phyloP scores from a whole-genome alignment of 2,888 invertebrate species.

The Archips crataeganus region DNA sequence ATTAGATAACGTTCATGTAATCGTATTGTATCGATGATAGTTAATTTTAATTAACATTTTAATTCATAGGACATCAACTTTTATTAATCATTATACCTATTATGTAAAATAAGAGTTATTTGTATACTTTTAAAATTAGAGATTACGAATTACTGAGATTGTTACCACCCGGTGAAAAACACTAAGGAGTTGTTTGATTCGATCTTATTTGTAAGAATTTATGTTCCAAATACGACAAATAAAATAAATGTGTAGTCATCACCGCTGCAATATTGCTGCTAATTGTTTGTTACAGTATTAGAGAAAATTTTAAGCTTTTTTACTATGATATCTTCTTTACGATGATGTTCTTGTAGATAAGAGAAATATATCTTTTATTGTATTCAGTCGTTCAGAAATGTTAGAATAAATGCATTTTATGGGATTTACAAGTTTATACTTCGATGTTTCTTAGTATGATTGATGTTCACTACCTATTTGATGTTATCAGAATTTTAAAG shows the following conservation, averaged over 20 bases:
- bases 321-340: conserved; percentile 66
- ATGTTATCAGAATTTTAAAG: conserved; percentile 69
- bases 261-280: conserved; percentile 54
- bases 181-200: conserved; percentile 64
- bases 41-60: conserved; percentile 65
- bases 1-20: conserved; percentile 59
- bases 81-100: conserved; percentile 72
- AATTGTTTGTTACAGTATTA: conserved; percentile 72
- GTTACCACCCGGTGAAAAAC: conserved; percentile 81
- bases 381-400: conserved; percentile 61
- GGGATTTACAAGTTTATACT: conserved; percentile 67
- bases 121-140: conserved; percentile 76
- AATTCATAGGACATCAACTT: conserved; percentile 74
- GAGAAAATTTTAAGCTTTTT: conserved; percentile 72
- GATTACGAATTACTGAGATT: conserved; percentile 81
- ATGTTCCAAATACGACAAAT: conserved; percentile 64
- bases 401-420: conserved; percentile 67
- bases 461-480: conserved; percentile 58
- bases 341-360: conserved; percentile 73
- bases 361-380: conserved; percentile 69
- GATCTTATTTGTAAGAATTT: conserved; percentile 61
- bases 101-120: conserved; percentile 68
- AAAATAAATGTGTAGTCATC: conserved; percentile 59
- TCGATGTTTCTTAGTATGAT: conserved; percentile 77
- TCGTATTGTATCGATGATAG: conserved; percentile 67